Evolutionary conservation across 2,888 invertebrate genomes (phyloP).

Genomic region (Sisyra terminalis): DNA sequence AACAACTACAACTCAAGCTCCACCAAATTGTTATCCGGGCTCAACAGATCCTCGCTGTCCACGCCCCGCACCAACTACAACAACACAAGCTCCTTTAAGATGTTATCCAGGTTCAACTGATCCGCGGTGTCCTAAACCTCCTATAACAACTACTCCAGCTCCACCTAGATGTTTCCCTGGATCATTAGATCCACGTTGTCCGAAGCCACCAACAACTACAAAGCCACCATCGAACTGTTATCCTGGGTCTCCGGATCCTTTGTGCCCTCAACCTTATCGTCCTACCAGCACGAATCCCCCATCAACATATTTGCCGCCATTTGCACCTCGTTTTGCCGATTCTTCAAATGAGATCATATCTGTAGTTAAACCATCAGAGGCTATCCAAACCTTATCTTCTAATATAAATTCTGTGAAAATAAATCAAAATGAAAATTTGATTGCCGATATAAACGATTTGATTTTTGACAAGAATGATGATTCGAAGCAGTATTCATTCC

Average conservation of each 20-base stretch:
- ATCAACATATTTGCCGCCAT: constrained; percentile 31
- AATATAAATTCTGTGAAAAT: constrained; percentile 15
- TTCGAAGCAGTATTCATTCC: constrained; percentile 20
- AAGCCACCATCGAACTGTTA: constrained; percentile 20
- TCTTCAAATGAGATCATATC: constrained; percentile 10
- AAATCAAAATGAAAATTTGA: constrained; percentile 18
- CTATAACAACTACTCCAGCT: constrained; percentile 13
- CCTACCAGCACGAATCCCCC: constrained; percentile 15
- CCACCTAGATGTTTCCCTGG: constrained; percentile 19
- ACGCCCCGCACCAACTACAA: constrained; percentile 14
- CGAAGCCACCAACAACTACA: constrained; percentile 9
- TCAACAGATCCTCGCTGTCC: constrained; percentile 16
- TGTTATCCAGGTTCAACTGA: constrained; percentile 20
- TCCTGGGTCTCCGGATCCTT: constrained; percentile 29
- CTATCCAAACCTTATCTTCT: constrained; percentile 15
- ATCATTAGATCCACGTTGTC: constrained; percentile 20
- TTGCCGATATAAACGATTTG: constrained; percentile 14
- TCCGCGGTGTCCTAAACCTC: constrained; percentile 18
- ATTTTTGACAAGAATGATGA: constrained; percentile 17
- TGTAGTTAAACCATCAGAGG: constrained; percentile 21
- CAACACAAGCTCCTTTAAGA: constrained; percentile 13
- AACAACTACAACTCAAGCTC: constrained; percentile 12
- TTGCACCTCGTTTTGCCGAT: constrained; percentile 13
- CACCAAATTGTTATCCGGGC: constrained; percentile 19
- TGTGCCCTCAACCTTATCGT: constrained; percentile 20